Percentiles rank a stretch among this genome's conserved stretches.
phyloP scores from a whole-genome alignment of 2,113 vertebrate genomes.

The Egretta garzetta region DNA sequence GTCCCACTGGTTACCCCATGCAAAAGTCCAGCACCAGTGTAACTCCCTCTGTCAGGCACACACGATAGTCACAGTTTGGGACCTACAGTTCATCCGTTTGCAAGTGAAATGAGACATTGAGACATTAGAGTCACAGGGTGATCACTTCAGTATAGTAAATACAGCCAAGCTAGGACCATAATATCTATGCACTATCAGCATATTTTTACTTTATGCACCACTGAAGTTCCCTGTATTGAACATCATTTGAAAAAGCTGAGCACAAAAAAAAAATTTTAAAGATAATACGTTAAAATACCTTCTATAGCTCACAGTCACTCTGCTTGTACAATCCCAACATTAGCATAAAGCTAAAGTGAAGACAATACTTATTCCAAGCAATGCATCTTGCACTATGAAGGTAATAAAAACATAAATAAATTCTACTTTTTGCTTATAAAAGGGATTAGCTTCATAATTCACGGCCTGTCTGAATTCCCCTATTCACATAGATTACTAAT shows the following conservation, averaged over 20 bases:
- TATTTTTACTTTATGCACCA: not conserved
- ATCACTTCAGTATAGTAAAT: not conserved
- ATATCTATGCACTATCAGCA: too few relatives aligned
- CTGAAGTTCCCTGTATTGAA: not conserved
- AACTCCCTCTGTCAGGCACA: not conserved
- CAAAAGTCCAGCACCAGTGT: not conserved
- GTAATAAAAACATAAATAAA: not conserved
- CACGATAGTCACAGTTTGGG: accelerated
- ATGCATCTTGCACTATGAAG: not conserved
- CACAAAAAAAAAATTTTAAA: not conserved
- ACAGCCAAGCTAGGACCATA: not conserved
- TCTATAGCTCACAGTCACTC: not conserved
- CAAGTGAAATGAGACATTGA: not conserved
- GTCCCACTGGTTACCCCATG: not conserved
- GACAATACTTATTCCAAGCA: not conserved
- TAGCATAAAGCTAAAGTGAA: not conserved
- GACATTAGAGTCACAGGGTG: not conserved
- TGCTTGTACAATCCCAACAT: not conserved
- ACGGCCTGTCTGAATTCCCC: not conserved
- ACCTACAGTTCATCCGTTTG: not conserved
- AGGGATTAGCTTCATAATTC: not conserved
- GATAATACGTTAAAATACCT: not conserved
- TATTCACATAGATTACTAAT: not conserved
- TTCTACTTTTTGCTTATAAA: not conserved
- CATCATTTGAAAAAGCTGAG: not conserved